Percentiles rank a stretch among this genome's conserved stretches.
phyloP scores from a whole-genome alignment of 2,888 invertebrate species.

The Lycophotia porphyrea region DNA sequence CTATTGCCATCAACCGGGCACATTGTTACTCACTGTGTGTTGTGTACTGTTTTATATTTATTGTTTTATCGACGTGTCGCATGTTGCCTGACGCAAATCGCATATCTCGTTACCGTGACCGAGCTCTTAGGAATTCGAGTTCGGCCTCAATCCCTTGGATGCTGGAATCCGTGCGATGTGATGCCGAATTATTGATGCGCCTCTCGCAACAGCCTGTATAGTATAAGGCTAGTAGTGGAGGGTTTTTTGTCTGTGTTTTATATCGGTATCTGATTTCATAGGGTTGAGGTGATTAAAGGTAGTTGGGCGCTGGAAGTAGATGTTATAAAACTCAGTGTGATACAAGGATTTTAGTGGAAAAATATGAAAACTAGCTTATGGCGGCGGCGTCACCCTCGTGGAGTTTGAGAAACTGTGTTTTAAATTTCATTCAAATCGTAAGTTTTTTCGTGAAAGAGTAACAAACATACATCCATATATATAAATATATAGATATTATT shows the following conservation, averaged over 20 bases:
- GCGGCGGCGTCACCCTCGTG: too few relatives aligned
- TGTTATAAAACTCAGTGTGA: not conserved
- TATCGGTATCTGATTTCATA: not conserved
- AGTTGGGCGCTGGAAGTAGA: not conserved
- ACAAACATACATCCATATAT: too few relatives aligned
- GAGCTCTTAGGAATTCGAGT: slow-evolving; percentile 68
- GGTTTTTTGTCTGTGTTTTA: slow-evolving; percentile 34
- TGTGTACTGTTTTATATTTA: not conserved
- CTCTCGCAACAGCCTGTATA: slow-evolving; percentile 48
- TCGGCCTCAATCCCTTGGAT: slow-evolving; percentile 65
- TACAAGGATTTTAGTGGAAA: not conserved
- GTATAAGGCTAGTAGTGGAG: slow-evolving; percentile 10
- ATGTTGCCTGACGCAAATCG: not conserved
- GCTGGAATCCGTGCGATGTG: slow-evolving; percentile 71
- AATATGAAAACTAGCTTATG: not conserved
- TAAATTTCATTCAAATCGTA: too few relatives aligned
- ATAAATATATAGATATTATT: too few relatives aligned
- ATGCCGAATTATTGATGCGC: slow-evolving; percentile 79
- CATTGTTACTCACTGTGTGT: not conserved
- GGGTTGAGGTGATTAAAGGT: not conserved
- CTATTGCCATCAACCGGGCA: not conserved
- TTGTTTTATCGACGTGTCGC: not conserved
- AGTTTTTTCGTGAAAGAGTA: too few relatives aligned
- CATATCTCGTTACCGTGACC: not conserved
- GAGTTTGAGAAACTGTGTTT: too few relatives aligned